Evolutionary conservation across 2,888 invertebrate genomes (phyloP), one percentile per base, ranked within the genome.

Genomic region (Rhagonycha lutea): DNA sequence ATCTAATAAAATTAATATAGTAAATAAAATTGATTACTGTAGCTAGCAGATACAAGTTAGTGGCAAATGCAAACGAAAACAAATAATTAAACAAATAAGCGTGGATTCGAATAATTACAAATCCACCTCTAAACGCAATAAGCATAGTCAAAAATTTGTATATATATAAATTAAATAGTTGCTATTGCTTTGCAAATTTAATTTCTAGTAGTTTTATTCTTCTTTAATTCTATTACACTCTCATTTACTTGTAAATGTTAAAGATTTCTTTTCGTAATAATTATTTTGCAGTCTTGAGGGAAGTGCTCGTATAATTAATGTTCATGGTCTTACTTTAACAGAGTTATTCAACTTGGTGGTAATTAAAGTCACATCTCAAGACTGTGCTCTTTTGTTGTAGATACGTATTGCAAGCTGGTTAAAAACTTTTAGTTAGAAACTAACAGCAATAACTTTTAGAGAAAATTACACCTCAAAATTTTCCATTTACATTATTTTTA

Each of bases 331-430:
- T 70, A 74, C 74, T 61, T 70, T 74, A 67, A 71, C 47, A 68
- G 61, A 63, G 74, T 70, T 71, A 74, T 74, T 70, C 72, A 72
- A 75, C 71, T 72, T 75, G 62, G 72, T 61, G 72, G 75, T 75
- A 75, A 75, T 75, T 75, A 75, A 75, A 75, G 75, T 75, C 75
- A 72, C 75, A 75, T 75, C 75, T 75, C 72, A 72, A 75, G 71
- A 72, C 69, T 60, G 74, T 68, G 72, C 68, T 65, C 71, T 67
- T 68, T 72, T 75, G 75, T 72, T 75, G 75, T 72, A 68, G 75
- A 75, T 71, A 71, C 68, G 70, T 70, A 67, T 29, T 63, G 47
- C 32, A 24, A 26, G 28, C 68, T 74, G 28, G 62, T 65, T 24
- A 26, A 65, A 65, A 65, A 65, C 63, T 65, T 65, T 65, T 26